Evolutionary conservation across 2,113 vertebrate genomes (phyloP).

Genomic region (Cyanistes caeruleus): DNA sequence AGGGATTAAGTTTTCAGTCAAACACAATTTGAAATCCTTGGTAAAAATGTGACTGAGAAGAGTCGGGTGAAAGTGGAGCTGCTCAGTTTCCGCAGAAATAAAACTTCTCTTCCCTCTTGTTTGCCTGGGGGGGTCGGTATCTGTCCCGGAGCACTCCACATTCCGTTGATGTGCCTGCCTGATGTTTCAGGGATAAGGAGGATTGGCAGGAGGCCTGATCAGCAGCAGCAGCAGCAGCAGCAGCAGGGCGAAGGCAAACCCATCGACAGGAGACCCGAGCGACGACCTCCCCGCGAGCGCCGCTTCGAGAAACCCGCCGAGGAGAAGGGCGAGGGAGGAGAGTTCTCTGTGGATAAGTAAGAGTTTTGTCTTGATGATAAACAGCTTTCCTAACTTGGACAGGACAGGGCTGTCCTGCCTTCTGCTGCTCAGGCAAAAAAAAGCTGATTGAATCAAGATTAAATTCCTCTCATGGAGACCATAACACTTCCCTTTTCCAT

Average conservation of each 20-base stretch:
- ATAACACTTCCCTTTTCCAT: rapidly evolving
- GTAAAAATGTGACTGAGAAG: background rate
- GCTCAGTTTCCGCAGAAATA: background rate
- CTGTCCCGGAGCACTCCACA: background rate
- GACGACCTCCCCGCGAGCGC: constrained; percentile 92
- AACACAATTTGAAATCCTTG: background rate
- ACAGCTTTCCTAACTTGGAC: background rate
- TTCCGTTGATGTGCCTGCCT: constrained; percentile 28
- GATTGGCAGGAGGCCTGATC: constrained; percentile 93
- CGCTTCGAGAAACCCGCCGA: constrained; percentile 90
- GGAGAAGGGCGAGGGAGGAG: constrained; percentile 93
- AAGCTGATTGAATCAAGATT: background rate
- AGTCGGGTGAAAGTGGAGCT: background rate
- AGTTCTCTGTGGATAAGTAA: constrained; percentile 96
- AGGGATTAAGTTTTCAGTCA: background rate
- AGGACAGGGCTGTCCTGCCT: background rate
- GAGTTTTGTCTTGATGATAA: background rate
- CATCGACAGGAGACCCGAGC: constrained; percentile 88
- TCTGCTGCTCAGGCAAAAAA: background rate
- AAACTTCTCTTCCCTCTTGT: rapidly evolving
- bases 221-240: constrained; percentile 77
- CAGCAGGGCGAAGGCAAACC: constrained; percentile 90
- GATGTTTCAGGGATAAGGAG: constrained; percentile 86
- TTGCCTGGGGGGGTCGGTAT: background rate
- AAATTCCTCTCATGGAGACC: rapidly evolving